Base-by-base conservation (phyloP, 2,888 invertebrate genomes). In the Watsonalla cultraria region DNA sequence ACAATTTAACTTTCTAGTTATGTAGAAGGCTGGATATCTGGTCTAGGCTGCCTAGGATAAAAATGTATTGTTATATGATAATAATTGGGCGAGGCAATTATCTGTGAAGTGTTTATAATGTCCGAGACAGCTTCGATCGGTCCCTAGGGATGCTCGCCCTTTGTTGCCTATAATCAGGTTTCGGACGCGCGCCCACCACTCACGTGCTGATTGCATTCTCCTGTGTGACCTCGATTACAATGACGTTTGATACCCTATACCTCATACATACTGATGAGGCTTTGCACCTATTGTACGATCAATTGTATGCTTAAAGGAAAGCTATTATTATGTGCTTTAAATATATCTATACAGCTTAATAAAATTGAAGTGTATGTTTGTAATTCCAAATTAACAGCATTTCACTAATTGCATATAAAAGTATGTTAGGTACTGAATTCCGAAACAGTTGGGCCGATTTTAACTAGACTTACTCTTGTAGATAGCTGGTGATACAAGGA, bases 1-100 rank as follows among this genome's bases (percentile, higher is more conserved):
- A 76, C 79, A 84, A 86, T 85, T 68, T 79, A 86, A 86, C 76
- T 86, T 86, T 73, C 59, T 24, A 24, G 24, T 24, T 24, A 24
- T 1, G 24, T 24, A 47, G 54, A 54, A 53, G 51, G 46, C 46
- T 5, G 37, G 5, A 8, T 7, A 7, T 37, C 11, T 42, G 42
- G 11, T 11, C 46, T 54, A 52, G 51, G 59, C 39, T 55, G 53
- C 45, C 7, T 59, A 33, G 51, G 7, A 47, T 24, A 54, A 51
- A 45, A 51, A 56, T 51, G 50, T 51, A 57, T 56, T 50, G n/a
- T 52, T 47, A 39, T 51, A 48, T 54, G 54, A 54, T 59, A 42
- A 48, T 61, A 58, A 61, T 65, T 62, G 47, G 53, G 55, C 46
- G 51, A 55, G 56, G 57, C 68, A 63, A 67, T 70, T 62, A 66